Evolutionary conservation across 2,888 invertebrate genomes (phyloP).

Genomic region (Lypha dubia): DNA sequence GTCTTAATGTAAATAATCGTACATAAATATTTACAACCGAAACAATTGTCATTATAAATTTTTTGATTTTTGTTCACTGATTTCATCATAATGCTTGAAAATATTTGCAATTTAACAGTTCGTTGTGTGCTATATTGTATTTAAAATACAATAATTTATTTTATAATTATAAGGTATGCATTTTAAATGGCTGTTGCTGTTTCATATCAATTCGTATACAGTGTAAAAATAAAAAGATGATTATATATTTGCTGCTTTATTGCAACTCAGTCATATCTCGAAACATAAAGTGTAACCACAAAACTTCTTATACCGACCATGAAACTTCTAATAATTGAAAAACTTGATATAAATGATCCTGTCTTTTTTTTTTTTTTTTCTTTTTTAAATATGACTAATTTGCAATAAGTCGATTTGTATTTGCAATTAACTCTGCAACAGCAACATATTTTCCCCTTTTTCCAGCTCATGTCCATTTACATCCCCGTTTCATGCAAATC

Average conservation of each 20-base stretch:
- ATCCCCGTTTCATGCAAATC: conserved; percentile 2
- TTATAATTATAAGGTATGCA: background rate
- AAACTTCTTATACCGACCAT: too few species aligned
- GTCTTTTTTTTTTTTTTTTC: too few species aligned
- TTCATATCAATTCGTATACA: background rate
- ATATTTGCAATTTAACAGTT: background rate
- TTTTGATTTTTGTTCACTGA: conserved; percentile 7
- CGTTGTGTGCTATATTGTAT: background rate
- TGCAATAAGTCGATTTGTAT: too few species aligned
- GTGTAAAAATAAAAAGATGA: background rate
- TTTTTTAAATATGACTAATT: too few species aligned
- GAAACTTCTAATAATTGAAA: too few species aligned
- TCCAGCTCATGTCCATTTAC: too few species aligned
- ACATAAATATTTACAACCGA: background rate
- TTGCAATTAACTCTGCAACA: background rate
- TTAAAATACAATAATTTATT: conserved; percentile 29
- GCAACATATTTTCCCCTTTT: too few species aligned
- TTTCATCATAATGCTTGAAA: background rate
- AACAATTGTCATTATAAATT: conserved; percentile 38
- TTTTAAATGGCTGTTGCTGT: background rate
- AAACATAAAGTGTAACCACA: too few species aligned
- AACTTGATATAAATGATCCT: too few species aligned
- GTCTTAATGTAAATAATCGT: background rate
- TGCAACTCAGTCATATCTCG: too few species aligned
- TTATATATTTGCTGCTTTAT: too few species aligned